These are phyloP conservation scores for Zaprionus taronus DNA, from an alignment of 1,140 invertebrate genomes.

Conservation along the genomic window DNA sequence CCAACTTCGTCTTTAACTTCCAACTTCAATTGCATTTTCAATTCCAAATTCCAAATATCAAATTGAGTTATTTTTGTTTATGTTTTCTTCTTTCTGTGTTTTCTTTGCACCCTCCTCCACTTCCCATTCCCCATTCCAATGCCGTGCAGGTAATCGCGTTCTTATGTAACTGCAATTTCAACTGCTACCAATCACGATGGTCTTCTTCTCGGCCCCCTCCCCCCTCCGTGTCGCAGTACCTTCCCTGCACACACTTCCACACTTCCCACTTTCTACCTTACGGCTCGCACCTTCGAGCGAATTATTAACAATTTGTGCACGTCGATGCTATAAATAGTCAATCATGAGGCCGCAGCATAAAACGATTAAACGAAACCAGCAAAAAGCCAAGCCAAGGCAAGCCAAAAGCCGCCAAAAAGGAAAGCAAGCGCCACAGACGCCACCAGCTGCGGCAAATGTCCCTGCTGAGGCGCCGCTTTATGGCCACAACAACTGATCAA, in stretches of 20 bases:
- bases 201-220: background rate
- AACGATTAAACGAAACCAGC: slow-evolving; percentile 25
- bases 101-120: background rate
- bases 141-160: slow-evolving; percentile 13
- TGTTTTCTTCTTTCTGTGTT: background rate
- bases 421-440: slow-evolving; percentile 24
- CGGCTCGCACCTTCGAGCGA: slow-evolving; percentile 58
- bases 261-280: slow-evolving; percentile 67
- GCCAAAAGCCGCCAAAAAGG: slow-evolving; percentile 35
- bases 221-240: background rate
- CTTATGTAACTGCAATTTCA: slow-evolving; percentile 33
- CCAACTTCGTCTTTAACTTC: background rate
- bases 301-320: slow-evolving; percentile 81
- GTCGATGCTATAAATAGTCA: slow-evolving; percentile 72
- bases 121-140: slow-evolving; percentile 1
- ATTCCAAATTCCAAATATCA: background rate
- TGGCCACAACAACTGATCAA: background rate
- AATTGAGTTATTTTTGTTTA: slow-evolving; percentile 6
- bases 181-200: slow-evolving; percentile 1
- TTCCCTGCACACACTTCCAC: background rate
- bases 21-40: slow-evolving; percentile 21
- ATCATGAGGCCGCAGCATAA: slow-evolving; percentile 46
- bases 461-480: slow-evolving; percentile 19
- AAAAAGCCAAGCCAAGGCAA: background rate
- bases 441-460: slow-evolving; percentile 11